phyloP scores from a whole-genome alignment of 1,140 invertebrate species.

The Drosophila setifemur region DNA sequence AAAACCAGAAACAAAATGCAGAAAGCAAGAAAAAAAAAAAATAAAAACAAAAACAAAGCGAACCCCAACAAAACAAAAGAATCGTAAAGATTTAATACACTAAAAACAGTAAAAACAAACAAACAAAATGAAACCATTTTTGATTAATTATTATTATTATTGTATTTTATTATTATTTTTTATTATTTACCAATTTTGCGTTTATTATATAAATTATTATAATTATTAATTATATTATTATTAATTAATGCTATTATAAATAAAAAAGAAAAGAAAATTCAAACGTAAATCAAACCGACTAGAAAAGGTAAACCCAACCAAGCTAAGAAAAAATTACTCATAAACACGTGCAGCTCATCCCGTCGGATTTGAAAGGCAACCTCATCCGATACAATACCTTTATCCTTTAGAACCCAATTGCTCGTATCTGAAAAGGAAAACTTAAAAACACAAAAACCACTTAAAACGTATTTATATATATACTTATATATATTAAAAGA shows the following conservation, averaged over 20 bases:
- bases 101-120: slow-evolving; percentile 53
- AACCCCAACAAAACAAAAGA: slow-evolving; percentile 32
- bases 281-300: slow-evolving; percentile 55
- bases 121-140: slow-evolving; percentile 57
- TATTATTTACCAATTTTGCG: slow-evolving; percentile 81
- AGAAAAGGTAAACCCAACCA: slow-evolving; percentile 20
- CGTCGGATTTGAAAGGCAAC: slow-evolving; percentile 21
- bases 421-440: slow-evolving; percentile 56
- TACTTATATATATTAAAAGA: slow-evolving; percentile 48
- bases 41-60: slow-evolving; percentile 26
- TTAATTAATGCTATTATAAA: slow-evolving; percentile 71
- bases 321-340: slow-evolving; percentile 23
- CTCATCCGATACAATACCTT: slow-evolving; percentile 2
- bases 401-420: slow-evolving; percentile 36
- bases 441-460: slow-evolving; percentile 40
- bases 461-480: slow-evolving; percentile 48
- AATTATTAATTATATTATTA: slow-evolving; percentile 81
- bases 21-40: slow-evolving; percentile 30
- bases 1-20: slow-evolving; percentile 29
- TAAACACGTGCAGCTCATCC: slow-evolving; percentile 47
- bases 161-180: slow-evolving; percentile 80
- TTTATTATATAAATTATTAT: slow-evolving; percentile 81
- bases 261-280: slow-evolving; percentile 60
- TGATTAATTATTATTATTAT: slow-evolving; percentile 60
- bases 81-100: slow-evolving; percentile 44